Conservation (phyloP, 2,888 invertebrate species). For the Cloeon dipterum region DNA sequence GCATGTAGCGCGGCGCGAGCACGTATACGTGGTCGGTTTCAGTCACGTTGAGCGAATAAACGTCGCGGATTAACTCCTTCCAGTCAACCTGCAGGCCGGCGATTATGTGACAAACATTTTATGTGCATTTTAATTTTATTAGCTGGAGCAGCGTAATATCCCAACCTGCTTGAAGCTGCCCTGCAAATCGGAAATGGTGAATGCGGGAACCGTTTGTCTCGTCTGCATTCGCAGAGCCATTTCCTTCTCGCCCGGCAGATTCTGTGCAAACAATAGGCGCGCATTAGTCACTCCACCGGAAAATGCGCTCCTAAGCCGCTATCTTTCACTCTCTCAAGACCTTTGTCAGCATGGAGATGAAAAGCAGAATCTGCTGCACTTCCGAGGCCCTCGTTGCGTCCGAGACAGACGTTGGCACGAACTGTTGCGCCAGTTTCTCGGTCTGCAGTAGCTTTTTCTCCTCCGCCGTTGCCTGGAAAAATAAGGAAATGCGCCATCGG, state of each 20-base stretch:
- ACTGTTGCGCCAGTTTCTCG: conserved; percentile 16
- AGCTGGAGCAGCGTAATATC: conserved; percentile 1
- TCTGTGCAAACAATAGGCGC: conserved; percentile 11
- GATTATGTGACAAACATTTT: conserved; percentile 5
- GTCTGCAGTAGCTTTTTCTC: conserved; percentile 17
- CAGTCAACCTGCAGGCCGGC: too few relatives aligned
- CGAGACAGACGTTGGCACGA: conserved; percentile 19
- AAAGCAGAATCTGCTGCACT: conserved; percentile 18
- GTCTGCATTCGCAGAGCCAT: conserved; percentile 19
- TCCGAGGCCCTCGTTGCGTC: conserved; percentile 17
- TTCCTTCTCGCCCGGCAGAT: conserved; percentile 20
- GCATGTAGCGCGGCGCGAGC: conserved; percentile 17
- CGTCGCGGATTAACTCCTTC: too few relatives aligned
- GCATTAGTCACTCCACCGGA: neutral
- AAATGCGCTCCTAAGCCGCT: neutral
- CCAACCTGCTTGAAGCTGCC: conserved; percentile 20
- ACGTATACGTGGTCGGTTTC: too few relatives aligned
- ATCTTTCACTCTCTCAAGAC: conserved; percentile 10
- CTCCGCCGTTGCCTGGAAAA: conserved; percentile 16
- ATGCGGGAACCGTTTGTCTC: conserved; percentile 17
- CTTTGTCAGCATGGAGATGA: conserved; percentile 20
- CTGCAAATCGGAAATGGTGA: conserved; percentile 20
- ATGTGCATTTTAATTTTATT: conserved; percentile 4
- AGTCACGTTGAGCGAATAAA: too few relatives aligned
- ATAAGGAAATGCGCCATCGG: conserved; percentile 4